Conservation (phyloP, 2,797 vertebrate species). For the Synanceia verrucosa region DNA sequence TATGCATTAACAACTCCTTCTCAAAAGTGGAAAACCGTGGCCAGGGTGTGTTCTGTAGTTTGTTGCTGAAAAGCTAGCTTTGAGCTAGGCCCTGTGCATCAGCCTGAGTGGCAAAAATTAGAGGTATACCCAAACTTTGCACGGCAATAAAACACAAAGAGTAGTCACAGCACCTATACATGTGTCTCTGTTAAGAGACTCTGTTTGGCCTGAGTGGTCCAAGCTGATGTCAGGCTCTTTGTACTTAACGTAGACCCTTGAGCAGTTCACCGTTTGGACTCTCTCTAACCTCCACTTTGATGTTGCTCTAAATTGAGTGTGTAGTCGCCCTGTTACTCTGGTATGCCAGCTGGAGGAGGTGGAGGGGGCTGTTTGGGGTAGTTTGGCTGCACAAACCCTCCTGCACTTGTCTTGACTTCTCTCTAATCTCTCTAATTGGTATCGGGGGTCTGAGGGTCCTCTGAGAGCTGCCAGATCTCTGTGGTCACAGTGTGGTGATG, state of each 20-base stretch:
- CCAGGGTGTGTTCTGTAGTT: constrained; percentile 26
- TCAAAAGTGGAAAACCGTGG: constrained; percentile 46
- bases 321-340: constrained; percentile 58
- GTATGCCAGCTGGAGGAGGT: constrained; percentile 63
- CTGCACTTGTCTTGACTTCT: constrained; percentile 68
- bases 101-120: not conserved
- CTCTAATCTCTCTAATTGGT: constrained; percentile 79
- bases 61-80: constrained; percentile 6
- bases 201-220: not conserved
- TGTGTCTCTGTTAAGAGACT: constrained; percentile 2
- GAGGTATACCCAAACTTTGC: not conserved
- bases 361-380: constrained; percentile 23
- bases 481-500: constrained; percentile 54
- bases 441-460: constrained; percentile 48
- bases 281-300: constrained; percentile 58
- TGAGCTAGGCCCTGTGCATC: not conserved
- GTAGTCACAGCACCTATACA: not conserved
- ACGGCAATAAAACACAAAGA: not conserved
- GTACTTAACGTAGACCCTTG: constrained; percentile 38
- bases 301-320: constrained; percentile 55
- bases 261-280: constrained; percentile 52
- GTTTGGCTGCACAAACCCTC: constrained; percentile 51
- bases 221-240: constrained; percentile 36
- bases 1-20: constrained; percentile 47
- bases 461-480: constrained; percentile 66